Evolutionary conservation across 2,113 vertebrate genomes (phyloP).

Genomic region (Rhadina sibilatrix): DNA sequence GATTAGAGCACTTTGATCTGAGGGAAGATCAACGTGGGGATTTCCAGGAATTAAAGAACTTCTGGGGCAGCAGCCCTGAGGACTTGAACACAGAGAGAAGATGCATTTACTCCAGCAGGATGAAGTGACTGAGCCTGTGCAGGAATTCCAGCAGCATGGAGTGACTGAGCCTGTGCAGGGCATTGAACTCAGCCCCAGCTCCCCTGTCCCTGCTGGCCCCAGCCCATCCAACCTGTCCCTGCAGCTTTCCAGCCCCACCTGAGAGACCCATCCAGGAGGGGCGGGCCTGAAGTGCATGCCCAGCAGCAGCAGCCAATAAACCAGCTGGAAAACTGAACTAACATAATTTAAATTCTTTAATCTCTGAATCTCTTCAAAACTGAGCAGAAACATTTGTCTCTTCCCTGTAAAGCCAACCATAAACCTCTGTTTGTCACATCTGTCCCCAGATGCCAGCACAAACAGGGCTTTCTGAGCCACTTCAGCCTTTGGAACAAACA

Average conservation of each 20-base stretch:
- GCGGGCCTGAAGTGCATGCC: accelerated
- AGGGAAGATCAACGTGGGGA: not conserved
- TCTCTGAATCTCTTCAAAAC: not conserved
- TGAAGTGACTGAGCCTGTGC: not conserved
- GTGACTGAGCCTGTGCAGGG: not conserved
- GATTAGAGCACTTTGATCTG: not conserved
- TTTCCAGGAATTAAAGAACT: not conserved
- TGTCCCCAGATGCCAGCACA: not conserved
- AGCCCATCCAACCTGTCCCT: not conserved
- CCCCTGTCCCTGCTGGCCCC: accelerated
- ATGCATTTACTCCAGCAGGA: accelerated
- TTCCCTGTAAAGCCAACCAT: not conserved
- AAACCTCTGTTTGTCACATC: not conserved
- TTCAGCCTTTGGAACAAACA: not conserved
- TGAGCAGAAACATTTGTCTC: not conserved
- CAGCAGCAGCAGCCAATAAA: not conserved
- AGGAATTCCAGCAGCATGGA: not conserved
- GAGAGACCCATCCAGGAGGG: no score
- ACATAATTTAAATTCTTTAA: not conserved
- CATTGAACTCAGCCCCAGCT: accelerated
- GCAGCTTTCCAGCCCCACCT: not conserved
- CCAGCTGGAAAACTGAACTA: not conserved
- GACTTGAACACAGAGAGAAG: accelerated
- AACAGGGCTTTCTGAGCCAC: not conserved
- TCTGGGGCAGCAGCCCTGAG: not conserved